Evolutionary conservation across 2,797 vertebrate genomes (phyloP).

Genomic region (Dermochelys coriacea): DNA sequence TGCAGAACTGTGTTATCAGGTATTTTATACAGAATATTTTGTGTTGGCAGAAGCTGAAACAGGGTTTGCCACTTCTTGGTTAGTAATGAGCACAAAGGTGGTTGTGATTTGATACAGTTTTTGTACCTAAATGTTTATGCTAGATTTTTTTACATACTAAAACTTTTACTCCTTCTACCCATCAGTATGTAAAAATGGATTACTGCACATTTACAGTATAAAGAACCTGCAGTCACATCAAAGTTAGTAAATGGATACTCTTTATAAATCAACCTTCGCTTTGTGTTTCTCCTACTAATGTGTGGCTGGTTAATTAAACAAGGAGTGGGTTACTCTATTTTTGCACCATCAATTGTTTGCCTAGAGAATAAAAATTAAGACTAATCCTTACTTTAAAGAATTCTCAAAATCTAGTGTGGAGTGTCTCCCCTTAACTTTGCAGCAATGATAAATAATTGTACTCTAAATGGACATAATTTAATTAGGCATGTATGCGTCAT

Average conservation of each 20-base stretch:
- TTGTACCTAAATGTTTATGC: background rate
- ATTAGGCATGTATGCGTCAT: accelerated
- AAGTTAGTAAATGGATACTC: background rate
- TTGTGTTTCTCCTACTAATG: background rate
- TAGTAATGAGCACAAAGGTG: background rate
- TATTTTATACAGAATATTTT: slow-evolving; percentile 55
- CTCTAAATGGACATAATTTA: background rate
- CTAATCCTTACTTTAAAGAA: background rate
- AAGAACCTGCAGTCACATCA: background rate
- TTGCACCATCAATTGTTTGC: background rate
- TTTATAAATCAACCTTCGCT: background rate
- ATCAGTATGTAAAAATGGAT: background rate
- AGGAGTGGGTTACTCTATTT: background rate
- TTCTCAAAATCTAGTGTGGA: background rate
- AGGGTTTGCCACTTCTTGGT: background rate
- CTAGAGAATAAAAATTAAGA: background rate
- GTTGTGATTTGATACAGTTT: background rate
- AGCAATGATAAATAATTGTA: background rate
- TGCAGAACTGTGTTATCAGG: slow-evolving; percentile 98
- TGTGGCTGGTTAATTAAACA: background rate
- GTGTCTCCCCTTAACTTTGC: background rate
- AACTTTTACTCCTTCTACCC: background rate
- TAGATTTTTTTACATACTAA: background rate
- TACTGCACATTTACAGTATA: background rate
- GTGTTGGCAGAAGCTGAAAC: background rate